phyloP scores from a whole-genome alignment of 2,113 vertebrate species.

The Lutjanus erythropterus region DNA sequence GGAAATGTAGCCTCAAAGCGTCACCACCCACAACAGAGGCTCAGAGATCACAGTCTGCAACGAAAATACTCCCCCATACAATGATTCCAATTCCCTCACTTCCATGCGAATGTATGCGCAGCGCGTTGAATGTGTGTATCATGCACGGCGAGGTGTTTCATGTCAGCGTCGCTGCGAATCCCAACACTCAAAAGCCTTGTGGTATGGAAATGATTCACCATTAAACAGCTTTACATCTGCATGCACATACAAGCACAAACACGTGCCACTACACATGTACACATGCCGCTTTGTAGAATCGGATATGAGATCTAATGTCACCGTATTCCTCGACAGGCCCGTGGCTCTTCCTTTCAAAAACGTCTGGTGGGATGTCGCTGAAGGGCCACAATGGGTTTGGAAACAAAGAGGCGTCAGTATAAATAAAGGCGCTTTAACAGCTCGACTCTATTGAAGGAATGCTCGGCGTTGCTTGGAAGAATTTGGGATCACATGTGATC shows the following conservation, averaged over 20 bases:
- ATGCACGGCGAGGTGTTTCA: conserved; percentile 1
- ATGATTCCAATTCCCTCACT: conserved; percentile 18
- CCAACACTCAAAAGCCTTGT: conserved; percentile 6
- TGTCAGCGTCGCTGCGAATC: conserved; percentile 4
- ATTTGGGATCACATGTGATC: conserved; percentile 53
- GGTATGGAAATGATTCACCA: conserved; percentile 28
- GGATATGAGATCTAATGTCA: conserved; percentile 22
- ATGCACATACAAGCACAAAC: conserved; percentile 5
- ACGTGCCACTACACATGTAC: not conserved
- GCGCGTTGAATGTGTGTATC: not conserved
- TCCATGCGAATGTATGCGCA: conserved; percentile 5
- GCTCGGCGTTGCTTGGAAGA: conserved; percentile 23
- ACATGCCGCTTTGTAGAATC: not conserved
- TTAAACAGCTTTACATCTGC: conserved; percentile 15
- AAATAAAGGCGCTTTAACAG: conserved; percentile 38
- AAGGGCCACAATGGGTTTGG: conserved; percentile 28
- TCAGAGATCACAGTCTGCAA: conserved; percentile 47
- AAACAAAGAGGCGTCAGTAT: conserved; percentile 39
- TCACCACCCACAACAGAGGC: conserved; percentile 52
- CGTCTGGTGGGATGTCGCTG: not conserved
- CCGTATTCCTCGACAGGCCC: not conserved
- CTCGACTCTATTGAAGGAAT: not conserved
- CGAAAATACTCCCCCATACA: conserved; percentile 28
- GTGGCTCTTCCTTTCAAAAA: conserved; percentile 29
- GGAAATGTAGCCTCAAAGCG: conserved; percentile 66